phyloP scores from a whole-genome alignment of 2,888 invertebrate species.

The Hydraecia micacea region DNA sequence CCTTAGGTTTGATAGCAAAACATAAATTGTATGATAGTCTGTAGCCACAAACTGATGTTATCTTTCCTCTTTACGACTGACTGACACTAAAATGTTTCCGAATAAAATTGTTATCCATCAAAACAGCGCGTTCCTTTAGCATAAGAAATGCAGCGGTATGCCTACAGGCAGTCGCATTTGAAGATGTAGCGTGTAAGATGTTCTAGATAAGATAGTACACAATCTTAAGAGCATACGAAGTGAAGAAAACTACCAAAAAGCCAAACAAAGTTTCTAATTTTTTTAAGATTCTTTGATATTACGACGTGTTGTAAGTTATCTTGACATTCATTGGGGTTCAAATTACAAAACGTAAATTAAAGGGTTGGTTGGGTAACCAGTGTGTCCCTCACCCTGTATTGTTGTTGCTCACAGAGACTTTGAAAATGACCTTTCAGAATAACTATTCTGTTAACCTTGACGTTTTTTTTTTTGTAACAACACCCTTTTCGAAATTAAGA shows the following conservation, averaged over 20 bases:
- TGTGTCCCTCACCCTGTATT: background rate
- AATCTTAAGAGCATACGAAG: background rate
- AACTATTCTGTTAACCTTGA: background rate
- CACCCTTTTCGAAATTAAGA: background rate
- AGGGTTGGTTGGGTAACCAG: background rate
- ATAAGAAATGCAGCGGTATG: conserved; percentile 77
- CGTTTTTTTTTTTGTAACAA: background rate
- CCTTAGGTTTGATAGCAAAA: conserved; percentile 48
- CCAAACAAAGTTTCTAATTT: background rate
- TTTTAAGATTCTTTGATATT: background rate
- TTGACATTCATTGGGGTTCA: background rate
- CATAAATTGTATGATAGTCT: conserved; percentile 55
- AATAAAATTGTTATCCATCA: conserved; percentile 87
- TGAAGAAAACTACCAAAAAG: background rate
- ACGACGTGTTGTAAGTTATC: background rate
- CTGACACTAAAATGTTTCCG: conserved; percentile 81
- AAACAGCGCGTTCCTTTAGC: conserved; percentile 77
- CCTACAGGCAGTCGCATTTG: conserved; percentile 60
- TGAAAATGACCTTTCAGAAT: background rate
- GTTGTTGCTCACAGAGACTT: background rate
- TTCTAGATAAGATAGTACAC: conserved; percentile 49
- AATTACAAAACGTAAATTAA: background rate
- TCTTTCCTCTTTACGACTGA: conserved; percentile 76
- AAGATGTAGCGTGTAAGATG: conserved; percentile 34
- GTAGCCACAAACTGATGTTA: conserved; percentile 57